A percentile compares a stretch with the other conserved stretches of the same genome.
These are phyloP conservation scores for Caracal caracal DNA, from an alignment of 2,113 vertebrate genomes.

Conservation along the genomic window DNA sequence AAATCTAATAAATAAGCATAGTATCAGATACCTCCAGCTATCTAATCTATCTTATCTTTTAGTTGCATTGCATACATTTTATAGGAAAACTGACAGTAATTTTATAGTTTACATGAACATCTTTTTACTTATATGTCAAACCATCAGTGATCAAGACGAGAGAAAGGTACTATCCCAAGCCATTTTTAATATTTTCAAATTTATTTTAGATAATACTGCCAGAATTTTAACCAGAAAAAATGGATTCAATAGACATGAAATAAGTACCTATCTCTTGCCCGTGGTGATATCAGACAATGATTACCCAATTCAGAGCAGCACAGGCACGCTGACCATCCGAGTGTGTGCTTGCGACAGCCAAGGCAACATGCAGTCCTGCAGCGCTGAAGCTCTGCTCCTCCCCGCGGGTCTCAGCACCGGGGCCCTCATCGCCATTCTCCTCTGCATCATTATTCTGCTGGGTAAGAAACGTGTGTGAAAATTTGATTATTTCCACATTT, in stretches of 20 bases:
- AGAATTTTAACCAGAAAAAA: constrained; percentile 95
- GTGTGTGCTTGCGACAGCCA: constrained; percentile 93
- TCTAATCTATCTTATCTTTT: neutral
- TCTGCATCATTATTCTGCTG: constrained; percentile 93
- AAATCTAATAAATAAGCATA: neutral
- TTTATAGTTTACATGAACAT: neutral
- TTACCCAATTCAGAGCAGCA: constrained; percentile 96
- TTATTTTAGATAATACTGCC: constrained; percentile 95
- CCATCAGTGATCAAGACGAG: neutral
- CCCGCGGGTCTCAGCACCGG: constrained; percentile 94
- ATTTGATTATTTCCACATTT: rapidly evolving
- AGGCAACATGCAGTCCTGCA: constrained; percentile 94
- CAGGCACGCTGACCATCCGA: constrained; percentile 91
- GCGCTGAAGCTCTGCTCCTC: constrained; percentile 91
- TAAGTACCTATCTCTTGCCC: constrained; percentile 93
- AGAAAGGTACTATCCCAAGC: neutral
- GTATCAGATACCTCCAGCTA: neutral
- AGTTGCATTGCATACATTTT: neutral
- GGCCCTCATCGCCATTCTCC: constrained; percentile 93
- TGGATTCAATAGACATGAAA: constrained; percentile 94
- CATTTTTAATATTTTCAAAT: constrained; percentile 11
- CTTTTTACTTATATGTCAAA: neutral
- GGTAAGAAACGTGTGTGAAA: constrained; percentile 84
- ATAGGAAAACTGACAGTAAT: neutral
- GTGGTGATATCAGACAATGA: constrained; percentile 97